phyloP scores from a whole-genome alignment of 2,113 vertebrate genomes.

The Plecotus auritus region DNA sequence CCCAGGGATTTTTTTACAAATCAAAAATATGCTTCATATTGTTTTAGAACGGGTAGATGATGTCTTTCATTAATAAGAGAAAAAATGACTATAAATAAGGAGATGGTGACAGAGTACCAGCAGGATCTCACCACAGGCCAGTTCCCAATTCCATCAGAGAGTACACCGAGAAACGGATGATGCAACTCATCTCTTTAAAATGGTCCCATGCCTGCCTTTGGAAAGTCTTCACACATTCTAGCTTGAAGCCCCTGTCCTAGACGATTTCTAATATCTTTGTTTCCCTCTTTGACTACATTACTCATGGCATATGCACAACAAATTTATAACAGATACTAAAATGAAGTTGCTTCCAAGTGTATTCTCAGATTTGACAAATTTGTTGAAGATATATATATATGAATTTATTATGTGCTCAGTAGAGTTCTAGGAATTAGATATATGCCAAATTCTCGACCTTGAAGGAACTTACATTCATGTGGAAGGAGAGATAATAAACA shows the following conservation, averaged over 20 bases:
- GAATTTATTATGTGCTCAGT: not conserved
- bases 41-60: not conserved
- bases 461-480: not conserved
- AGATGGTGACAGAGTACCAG: not conserved
- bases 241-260: not conserved
- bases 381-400: not conserved
- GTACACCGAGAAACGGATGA: not conserved
- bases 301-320: not conserved
- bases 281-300: not conserved
- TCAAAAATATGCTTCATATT: not conserved
- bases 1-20: not conserved
- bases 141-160: not conserved
- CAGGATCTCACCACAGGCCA: not conserved
- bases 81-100: not conserved
- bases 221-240: not conserved
- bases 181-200: not conserved
- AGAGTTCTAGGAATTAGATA: not conserved
- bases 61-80: not conserved
- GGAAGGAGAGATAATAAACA: not conserved
- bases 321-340: not conserved
- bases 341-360: not conserved
- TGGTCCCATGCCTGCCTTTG: not conserved
- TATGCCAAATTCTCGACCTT: not conserved
- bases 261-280: not conserved
- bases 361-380: not conserved